Percentiles rank a stretch among this genome's conserved stretches.
phyloP scores from a whole-genome alignment of 1,140 invertebrate genomes.

The Heliconius congener region DNA sequence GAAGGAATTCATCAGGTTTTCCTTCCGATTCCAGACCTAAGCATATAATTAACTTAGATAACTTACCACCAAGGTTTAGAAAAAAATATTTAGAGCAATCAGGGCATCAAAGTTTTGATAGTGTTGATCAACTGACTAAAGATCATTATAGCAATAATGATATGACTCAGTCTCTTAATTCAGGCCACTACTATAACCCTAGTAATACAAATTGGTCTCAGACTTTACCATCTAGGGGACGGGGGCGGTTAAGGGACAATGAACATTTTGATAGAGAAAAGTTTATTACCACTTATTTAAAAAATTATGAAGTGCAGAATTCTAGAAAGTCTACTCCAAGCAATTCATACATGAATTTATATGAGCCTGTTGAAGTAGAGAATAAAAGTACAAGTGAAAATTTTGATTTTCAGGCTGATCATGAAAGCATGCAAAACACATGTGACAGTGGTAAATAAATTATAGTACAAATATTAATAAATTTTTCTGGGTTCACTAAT shows the following conservation, averaged over 20 bases:
- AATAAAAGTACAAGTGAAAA: constrained; percentile 50
- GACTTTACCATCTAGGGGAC: constrained; percentile 75
- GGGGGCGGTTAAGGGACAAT: constrained; percentile 72
- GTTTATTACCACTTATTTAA: constrained; percentile 70
- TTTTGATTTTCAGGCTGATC: constrained; percentile 43
- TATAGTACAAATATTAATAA: background rate
- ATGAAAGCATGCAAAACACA: constrained; percentile 51
- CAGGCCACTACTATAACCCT: constrained; percentile 55
- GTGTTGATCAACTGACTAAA: constrained; percentile 65
- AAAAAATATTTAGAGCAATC: constrained; percentile 79
- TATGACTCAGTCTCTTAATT: constrained; percentile 52
- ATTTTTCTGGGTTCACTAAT: background rate
- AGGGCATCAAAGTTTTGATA: constrained; percentile 72
- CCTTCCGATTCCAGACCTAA: constrained; percentile 62
- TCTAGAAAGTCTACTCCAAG: constrained; percentile 77
- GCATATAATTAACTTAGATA: constrained; percentile 73
- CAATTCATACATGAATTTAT: constrained; percentile 69
- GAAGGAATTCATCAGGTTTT: constrained; percentile 76
- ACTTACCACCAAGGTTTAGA: constrained; percentile 77
- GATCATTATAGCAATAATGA: constrained; percentile 56
- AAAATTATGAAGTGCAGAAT: constrained; percentile 71
- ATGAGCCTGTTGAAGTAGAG: constrained; percentile 60
- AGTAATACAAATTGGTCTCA: constrained; percentile 73
- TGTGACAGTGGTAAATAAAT: constrained; percentile 54
- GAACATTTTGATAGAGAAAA: constrained; percentile 77